Evolutionary conservation across 2,888 invertebrate genomes (phyloP).

Genomic region (Drosophila eohydei): DNA sequence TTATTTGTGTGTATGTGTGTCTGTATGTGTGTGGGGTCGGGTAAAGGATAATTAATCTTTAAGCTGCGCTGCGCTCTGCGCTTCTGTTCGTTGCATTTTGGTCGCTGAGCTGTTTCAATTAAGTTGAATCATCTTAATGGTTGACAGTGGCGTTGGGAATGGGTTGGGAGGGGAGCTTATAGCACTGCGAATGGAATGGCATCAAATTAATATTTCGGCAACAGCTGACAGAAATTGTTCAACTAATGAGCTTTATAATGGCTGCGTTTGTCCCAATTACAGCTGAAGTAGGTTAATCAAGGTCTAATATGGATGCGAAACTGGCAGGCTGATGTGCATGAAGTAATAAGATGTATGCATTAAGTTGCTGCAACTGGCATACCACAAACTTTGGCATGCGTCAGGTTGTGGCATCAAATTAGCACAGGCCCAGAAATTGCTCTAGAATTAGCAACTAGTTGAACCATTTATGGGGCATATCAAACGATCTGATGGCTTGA

Average conservation of each 20-base stretch:
- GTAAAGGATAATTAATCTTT: conserved; percentile 67
- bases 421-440: not conserved
- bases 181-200: not conserved
- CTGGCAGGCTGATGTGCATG: not conserved
- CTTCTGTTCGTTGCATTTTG: conserved; percentile 5
- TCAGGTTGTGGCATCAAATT: not conserved
- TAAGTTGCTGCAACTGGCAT: conserved; percentile 3
- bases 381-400: conserved; percentile 14
- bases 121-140: conserved; percentile 17
- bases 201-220: conserved; percentile 7
- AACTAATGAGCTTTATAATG: conserved; percentile 37
- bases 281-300: conserved; percentile 1
- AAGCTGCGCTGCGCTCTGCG: conserved; percentile 29
- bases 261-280: conserved; percentile 15
- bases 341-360: not conserved
- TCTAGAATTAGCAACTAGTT: conserved; percentile 32
- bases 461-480: conserved; percentile 43
- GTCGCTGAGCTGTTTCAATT: conserved; percentile 59
- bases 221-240: conserved; percentile 7
- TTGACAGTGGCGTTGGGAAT: not conserved
- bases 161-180: not conserved
- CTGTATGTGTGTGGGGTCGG: conserved; percentile 17
- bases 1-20: conserved; percentile 10
- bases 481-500: conserved; percentile 25
- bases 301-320: not conserved